Percentiles rank a stretch among this genome's conserved stretches.
Evolutionary conservation across 2,113 vertebrate species (phyloP).

Genomic region (Puma concolor): DNA sequence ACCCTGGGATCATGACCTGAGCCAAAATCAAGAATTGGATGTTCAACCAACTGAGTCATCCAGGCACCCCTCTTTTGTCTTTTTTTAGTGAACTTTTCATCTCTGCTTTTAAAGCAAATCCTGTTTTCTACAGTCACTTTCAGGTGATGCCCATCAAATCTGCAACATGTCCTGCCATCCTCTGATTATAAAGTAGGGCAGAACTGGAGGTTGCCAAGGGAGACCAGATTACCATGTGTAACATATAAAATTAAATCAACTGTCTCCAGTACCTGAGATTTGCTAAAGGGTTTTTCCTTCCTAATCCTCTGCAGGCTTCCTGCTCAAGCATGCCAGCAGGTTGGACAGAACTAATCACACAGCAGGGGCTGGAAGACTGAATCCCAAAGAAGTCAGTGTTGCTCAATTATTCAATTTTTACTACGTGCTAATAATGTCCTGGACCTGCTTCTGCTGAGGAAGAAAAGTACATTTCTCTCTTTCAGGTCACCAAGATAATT

Average conservation of each 20-base stretch:
- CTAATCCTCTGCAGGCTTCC: slow-evolving; percentile 18
- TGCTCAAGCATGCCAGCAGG: neutral
- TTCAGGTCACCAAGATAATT: slow-evolving; percentile 45
- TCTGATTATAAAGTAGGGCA: slow-evolving; percentile 19
- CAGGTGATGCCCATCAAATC: neutral
- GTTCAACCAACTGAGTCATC: no score
- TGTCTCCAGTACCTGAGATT: neutral
- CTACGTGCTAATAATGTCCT: slow-evolving; percentile 15
- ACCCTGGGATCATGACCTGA: no score
- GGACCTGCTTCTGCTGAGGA: slow-evolving; percentile 23
- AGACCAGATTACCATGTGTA: slow-evolving; percentile 46
- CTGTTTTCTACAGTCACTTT: neutral
- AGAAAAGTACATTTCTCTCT: slow-evolving; percentile 24
- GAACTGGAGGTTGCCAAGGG: slow-evolving; percentile 58
- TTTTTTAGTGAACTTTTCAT: neutral
- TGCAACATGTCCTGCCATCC: neutral
- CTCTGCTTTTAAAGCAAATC: slow-evolving; percentile 8
- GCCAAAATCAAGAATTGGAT: no score
- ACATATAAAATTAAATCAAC: slow-evolving; percentile 58
- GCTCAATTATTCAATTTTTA: slow-evolving; percentile 51
- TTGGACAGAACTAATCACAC: slow-evolving; percentile 51
- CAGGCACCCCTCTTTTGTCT: neutral
- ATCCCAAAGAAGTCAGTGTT: slow-evolving; percentile 48
- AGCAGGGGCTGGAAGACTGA: slow-evolving; percentile 28
- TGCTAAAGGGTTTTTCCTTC: slow-evolving; percentile 40